Base-by-base conservation (phyloP, 2,113 vertebrate genomes). In the Tonatia bakeri region DNA sequence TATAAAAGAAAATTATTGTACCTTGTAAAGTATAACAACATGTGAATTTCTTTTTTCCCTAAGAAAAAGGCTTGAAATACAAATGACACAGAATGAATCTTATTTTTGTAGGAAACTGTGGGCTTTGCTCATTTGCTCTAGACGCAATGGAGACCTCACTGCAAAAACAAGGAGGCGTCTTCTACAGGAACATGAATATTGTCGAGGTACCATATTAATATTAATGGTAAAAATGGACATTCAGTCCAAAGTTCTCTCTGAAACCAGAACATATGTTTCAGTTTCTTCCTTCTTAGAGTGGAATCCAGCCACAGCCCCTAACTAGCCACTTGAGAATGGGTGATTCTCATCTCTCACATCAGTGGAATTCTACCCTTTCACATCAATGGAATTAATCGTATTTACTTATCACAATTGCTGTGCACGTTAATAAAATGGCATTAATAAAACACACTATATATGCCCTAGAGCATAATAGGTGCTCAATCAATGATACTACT, bases 1-100 rank as follows among this genome's bases (percentile, higher is more conserved):
- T 90, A 73, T 87, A 87, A 64, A 97, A 87, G 45, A 80, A 89
- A 91, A 80, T 69, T 61, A 33, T 84, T 70, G 13, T 79, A 75
- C 2, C 26, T 96, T 47, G 2, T 28, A 52, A 22, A 56, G 64
- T 65, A 91, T 65, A 86, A 90, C 86, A 70, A 84, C 1, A 69
- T 11, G 7, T 47, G 80, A 88, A 82, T 85, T 85, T 94, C 4
- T 52, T 90, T 61, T 65, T 47, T 22, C 1, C 19, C 22, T 47
- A 79, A 59, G 43, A 86, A 94, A 72, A 54, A 1, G 1, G 5
- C 24, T 61, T 45, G 40, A 69, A 88, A 79, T 96, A 73, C 1
- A 85, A 95, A 79, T 45, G n/a, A 24, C 20, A 86, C 15, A 84
- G 43, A 91, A 85, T 85, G n/a, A 88, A 94, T 91, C 2, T 38